Evolutionary conservation across 1,140 invertebrate species (phyloP).

Genomic region (Diprion similis): DNA sequence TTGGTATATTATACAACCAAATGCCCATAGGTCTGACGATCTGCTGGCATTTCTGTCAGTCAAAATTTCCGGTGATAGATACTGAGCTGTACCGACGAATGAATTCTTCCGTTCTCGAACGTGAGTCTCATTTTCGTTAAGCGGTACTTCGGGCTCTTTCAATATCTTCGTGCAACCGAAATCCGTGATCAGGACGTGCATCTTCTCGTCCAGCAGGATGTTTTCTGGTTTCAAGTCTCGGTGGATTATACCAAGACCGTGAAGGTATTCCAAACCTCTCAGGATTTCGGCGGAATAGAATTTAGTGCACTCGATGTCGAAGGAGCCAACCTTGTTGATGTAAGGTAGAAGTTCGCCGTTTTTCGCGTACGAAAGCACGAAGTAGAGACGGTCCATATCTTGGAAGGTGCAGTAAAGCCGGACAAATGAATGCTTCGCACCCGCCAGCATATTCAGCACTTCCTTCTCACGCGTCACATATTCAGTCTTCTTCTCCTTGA

Average conservation of each 20-base stretch:
- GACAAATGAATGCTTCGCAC: constrained; percentile 82
- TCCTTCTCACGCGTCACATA: constrained; percentile 94
- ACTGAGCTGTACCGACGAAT: constrained; percentile 99
- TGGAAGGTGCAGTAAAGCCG: constrained; percentile 97
- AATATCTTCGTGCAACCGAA: constrained; percentile 96
- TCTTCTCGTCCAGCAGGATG: constrained; percentile 88
- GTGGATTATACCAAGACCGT: constrained; percentile 90
- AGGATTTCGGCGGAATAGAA: constrained; percentile 96
- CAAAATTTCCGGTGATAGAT: constrained; percentile 95
- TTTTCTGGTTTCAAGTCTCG: constrained; percentile 92
- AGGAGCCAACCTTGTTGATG: constrained; percentile 90
- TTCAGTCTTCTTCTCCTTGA: constrained; percentile 90
- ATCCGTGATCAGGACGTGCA: constrained; percentile 97
- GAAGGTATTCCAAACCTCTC: constrained; percentile 90
- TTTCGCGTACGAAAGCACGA: constrained; percentile 94
- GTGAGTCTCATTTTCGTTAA: constrained; percentile 51
- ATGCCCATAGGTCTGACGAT: constrained; percentile 96
- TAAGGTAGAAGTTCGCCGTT: constrained; percentile 93
- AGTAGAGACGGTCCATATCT: constrained; percentile 91
- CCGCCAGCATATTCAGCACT: constrained; percentile 80
- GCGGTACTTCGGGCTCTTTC: constrained; percentile 47
- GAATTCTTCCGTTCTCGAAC: constrained; percentile 74
- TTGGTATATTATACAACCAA: constrained; percentile 97
- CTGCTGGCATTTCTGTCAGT: constrained; percentile 80
- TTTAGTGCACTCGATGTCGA: constrained; percentile 86